Conservation (phyloP, 2,888 invertebrate species). For the Strigamia crassipes region DNA sequence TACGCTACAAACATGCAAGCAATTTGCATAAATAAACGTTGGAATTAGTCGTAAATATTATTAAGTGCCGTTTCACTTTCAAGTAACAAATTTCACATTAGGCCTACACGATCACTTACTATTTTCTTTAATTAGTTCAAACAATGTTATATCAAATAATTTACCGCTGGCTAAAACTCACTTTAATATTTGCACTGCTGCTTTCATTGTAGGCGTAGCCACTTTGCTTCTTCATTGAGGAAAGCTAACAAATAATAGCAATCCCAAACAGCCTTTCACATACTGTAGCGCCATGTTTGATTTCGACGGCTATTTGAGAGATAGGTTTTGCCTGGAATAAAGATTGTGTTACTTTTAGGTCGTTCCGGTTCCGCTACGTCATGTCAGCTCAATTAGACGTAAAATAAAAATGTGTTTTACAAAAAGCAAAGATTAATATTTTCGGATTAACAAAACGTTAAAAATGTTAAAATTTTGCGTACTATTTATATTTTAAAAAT, state of each 20-base stretch:
- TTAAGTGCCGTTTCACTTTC: background rate
- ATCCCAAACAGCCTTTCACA: conserved; percentile 29
- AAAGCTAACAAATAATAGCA: conserved; percentile 40
- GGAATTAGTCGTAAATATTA: background rate
- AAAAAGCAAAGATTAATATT: background rate
- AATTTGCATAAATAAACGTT: background rate
- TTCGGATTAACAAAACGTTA: background rate
- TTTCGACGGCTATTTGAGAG: background rate
- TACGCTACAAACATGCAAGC: background rate
- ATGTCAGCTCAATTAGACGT: background rate
- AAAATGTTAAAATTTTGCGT: no score
- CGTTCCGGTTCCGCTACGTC: conserved; percentile 8
- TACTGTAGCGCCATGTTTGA: conserved; percentile 36
- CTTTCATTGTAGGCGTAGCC: conserved; percentile 48
- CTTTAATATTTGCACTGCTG: conserved; percentile 50
- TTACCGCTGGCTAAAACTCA: background rate
- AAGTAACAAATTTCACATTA: background rate
- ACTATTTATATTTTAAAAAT: no score
- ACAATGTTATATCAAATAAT: background rate
- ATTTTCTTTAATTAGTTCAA: background rate
- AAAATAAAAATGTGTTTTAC: background rate
- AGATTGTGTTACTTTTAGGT: background rate
- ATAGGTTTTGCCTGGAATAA: conserved; percentile 13
- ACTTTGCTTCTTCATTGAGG: conserved; percentile 39
- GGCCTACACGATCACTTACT: conserved; percentile 1